Base-by-base conservation (phyloP, 64 coral and sea anemone genomes). In the Exaiptasia diaphana region DNA sequence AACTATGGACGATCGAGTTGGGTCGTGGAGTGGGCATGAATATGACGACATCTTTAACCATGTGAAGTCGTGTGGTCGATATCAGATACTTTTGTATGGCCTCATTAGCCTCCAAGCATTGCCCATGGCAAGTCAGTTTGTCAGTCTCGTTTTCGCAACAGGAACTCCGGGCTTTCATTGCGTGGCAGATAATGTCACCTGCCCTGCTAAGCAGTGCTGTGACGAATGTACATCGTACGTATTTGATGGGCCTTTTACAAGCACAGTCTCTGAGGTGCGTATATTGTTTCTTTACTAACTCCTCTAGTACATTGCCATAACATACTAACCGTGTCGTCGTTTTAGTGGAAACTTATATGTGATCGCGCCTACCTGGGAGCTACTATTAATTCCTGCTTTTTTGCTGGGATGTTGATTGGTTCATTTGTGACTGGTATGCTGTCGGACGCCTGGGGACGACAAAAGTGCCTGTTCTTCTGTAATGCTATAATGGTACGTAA, bases 311-410 rank as follows among this genome's bases (percentile, higher is more conserved):
- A 82, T 36, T 82, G 78, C 23, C 67, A 60, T 82, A n/a, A 41
- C 26, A n/a, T 10, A 12, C 15, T 82, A 60, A 7, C 14, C 22
- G 24, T 5, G n/a, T n/a, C 49, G 10, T 12, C 49, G 60, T 58
- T 9, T 11, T 0, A 83, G 81, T 83, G 81, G 81, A 73, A 83
- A 48, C 50, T 83, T 14, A 72, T 83, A 12, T 83, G 81, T 73
- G 67, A 83, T 35, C 81, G 81, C 23, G 81, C 81, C 7, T 83
- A 56, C 65, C 49, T 73, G 50, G 81, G 81, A 3, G 81, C 81
- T 12, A 83, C 43, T 41, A 73, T 83, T 30, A 64, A 83, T 45
- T 71, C 81, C 17, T 71, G 67, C 30, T 83, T 20, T 34, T 83
- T 73, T 55, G 50, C 67, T 6, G 81, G 81, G 70, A 83, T 83